These are phyloP conservation scores for Chelonus insularis DNA, from an alignment of 1,140 invertebrate species.

Conservation along the genomic window DNA sequence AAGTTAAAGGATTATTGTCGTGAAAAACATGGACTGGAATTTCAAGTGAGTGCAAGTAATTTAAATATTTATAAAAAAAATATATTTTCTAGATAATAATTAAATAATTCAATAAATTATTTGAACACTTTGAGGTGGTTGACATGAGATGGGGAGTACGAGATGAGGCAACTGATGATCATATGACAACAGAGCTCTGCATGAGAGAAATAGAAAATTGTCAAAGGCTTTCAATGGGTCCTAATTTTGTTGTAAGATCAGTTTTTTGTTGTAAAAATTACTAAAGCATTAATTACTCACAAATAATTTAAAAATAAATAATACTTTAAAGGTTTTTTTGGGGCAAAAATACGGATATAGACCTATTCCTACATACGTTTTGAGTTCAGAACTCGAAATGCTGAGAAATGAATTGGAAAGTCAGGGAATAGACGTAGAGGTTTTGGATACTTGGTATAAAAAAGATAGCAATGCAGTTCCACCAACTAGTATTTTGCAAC, in stretches of 20 bases:
- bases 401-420: conserved; percentile 80
- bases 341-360: conserved; percentile 98
- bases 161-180: conserved; percentile 97
- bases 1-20: conserved; percentile 95
- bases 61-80: not conserved
- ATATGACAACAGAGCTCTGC: conserved; percentile 97
- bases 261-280: too few species aligned
- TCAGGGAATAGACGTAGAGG: conserved; percentile 78
- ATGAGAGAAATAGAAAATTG: conserved; percentile 98
- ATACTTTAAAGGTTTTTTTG: conserved; percentile 75
- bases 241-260: conserved; percentile 95
- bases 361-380: conserved; percentile 93
- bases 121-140: conserved; percentile 73
- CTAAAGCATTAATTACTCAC: not conserved
- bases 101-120: not conserved
- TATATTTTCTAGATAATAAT: not conserved
- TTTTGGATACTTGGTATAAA: conserved; percentile 94
- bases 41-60: conserved; percentile 90
- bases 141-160: conserved; percentile 98
- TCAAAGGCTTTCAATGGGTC: conserved; percentile 94
- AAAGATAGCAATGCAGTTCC: conserved; percentile 95
- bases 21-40: conserved; percentile 97
- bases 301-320: conserved; percentile 20
- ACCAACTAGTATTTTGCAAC: conserved; percentile 90
- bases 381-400: conserved; percentile 88